These are phyloP conservation scores for Pangasianodon gigas DNA, from an alignment of 2,113 vertebrate species.

Conservation along the genomic window DNA sequence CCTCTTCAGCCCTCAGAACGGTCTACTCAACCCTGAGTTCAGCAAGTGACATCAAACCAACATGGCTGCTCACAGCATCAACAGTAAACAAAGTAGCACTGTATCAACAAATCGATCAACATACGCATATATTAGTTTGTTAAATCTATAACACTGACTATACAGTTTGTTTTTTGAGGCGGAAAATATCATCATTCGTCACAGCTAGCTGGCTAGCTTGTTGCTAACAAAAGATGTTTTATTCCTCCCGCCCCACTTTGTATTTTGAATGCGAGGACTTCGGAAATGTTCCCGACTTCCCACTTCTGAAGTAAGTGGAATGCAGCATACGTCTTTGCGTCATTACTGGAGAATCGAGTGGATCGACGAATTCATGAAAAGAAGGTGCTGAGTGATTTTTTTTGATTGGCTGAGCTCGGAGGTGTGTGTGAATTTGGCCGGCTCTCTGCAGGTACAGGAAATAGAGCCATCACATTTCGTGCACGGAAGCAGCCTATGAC, in stretches of 20 bases:
- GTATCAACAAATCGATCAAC: not conserved
- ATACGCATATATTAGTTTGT: not conserved
- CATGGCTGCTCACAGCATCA: not conserved
- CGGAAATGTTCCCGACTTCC: not conserved
- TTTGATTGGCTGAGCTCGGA: slow-evolving; percentile 55
- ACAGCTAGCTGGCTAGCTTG: not conserved
- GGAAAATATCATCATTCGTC: not conserved
- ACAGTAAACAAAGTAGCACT: not conserved
- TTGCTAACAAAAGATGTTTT: not conserved
- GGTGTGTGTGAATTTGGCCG: slow-evolving; percentile 18
- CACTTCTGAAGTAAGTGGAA: no score
- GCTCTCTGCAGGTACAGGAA: slow-evolving; percentile 61
- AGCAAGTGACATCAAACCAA: not conserved
- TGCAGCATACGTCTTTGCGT: not conserved
- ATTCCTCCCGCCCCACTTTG: not conserved
- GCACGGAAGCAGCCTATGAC: slow-evolving; percentile 59
- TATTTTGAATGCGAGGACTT: not conserved
- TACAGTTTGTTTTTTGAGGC: not conserved
- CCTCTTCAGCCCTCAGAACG: not conserved
- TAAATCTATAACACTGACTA: not conserved
- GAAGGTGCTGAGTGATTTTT: slow-evolving; percentile 40
- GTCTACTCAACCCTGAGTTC: not conserved
- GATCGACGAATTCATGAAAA: not conserved
- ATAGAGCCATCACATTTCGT: slow-evolving; percentile 71
- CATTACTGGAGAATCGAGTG: not conserved